Conservation (phyloP, 2,888 invertebrate genomes). For the Andrena haemorrhoa region DNA sequence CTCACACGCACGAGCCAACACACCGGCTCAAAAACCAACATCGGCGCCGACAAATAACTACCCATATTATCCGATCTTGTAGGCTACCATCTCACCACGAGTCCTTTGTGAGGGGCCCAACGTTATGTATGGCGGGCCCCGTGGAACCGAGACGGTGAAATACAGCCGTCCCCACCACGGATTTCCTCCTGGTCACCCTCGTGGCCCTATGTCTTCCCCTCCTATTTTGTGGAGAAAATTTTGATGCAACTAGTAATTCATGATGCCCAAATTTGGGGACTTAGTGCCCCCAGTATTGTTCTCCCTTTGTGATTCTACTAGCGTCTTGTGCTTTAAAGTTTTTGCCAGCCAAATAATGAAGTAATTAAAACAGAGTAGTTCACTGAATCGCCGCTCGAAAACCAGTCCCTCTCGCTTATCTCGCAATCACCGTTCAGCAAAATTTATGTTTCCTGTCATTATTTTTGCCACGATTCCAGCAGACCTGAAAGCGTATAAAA, state of each 20-base stretch:
- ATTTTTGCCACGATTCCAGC: constrained; percentile 43
- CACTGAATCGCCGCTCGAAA: constrained; percentile 16
- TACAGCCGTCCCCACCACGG: constrained; percentile 60
- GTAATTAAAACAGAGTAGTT: constrained; percentile 49
- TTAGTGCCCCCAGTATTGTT: not conserved
- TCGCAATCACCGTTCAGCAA: constrained; percentile 18
- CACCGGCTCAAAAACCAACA: constrained; percentile 83
- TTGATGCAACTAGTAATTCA: not conserved
- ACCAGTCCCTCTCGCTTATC: constrained; percentile 44
- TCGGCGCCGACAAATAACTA: constrained; percentile 85
- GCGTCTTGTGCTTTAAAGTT: not conserved
- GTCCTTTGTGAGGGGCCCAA: constrained; percentile 79
- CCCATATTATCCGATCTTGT: constrained; percentile 84
- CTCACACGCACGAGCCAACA: constrained; percentile 77
- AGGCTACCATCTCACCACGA: constrained; percentile 84
- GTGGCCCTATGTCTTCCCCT: constrained; percentile 38
- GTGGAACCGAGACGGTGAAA: constrained; percentile 67
- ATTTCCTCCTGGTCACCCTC: constrained; percentile 11
- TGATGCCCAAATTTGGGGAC: not conserved
- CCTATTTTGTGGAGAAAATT: constrained; percentile 14
- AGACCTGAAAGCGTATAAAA: constrained; percentile 24
- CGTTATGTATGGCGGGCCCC: constrained; percentile 75
- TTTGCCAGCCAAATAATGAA: constrained; percentile 36
- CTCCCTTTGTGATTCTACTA: not conserved
- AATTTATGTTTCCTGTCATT: constrained; percentile 59